phyloP scores from a whole-genome alignment of 2,797 vertebrate species.

The Chromobotia macracanthus region DNA sequence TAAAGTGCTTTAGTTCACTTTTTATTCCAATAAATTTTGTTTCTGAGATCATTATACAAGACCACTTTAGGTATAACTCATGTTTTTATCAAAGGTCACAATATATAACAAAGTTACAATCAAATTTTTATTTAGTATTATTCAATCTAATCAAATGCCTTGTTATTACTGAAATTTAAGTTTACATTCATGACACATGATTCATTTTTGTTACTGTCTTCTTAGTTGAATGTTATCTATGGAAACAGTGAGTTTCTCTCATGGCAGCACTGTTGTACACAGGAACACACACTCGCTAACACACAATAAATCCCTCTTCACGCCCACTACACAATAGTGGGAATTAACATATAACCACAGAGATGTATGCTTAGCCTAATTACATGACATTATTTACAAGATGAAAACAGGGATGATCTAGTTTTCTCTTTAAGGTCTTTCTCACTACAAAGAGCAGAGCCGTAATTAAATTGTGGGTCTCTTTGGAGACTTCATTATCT shows the following conservation, averaged over 20 bases:
- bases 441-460: neutral
- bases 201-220: neutral
- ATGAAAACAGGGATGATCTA: slow-evolving; percentile 11
- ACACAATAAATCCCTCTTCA: neutral
- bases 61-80: no score
- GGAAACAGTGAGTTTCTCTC: neutral
- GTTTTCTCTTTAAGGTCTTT: slow-evolving; percentile 1
- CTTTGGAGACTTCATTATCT: slow-evolving; percentile 16
- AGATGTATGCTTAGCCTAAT: slow-evolving; percentile 26
- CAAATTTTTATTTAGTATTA: no score
- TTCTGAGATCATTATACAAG: no score
- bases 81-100: no score
- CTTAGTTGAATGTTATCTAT: neutral
- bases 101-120: no score
- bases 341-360: slow-evolving; percentile 21
- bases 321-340: neutral
- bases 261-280: neutral
- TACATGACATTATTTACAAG: slow-evolving; percentile 36
- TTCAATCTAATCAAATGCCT: no score
- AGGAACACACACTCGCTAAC: neutral
- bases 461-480: slow-evolving; percentile 32
- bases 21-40: no score
- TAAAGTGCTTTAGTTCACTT: no score
- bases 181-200: no score
- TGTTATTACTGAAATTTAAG: no score